Evolutionary conservation across 2,888 invertebrate genomes (phyloP), one percentile per base, ranked within the genome.

Genomic region (Chromoteleia sp.): DNA sequence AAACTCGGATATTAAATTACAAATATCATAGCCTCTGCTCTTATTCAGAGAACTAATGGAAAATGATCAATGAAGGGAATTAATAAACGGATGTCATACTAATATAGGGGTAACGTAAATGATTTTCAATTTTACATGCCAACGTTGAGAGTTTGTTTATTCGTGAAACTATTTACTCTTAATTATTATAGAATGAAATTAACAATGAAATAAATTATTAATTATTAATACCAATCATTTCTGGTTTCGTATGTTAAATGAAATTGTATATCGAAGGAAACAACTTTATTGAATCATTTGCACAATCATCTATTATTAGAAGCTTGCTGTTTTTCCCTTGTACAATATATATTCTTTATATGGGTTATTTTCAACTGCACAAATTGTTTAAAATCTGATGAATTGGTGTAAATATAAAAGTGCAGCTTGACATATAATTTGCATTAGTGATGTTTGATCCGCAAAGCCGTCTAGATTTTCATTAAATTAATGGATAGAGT

Each of bases 401-500:
- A n/a, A n/a, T 25, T 5, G 25, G 25, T 5, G 25, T 5, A 25
- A 25, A 25, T 4, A 25, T 5, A 25, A 25, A 25, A 25, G 25
- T 5, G 2, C 25, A 8, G 10, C 17, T 21, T 17, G 17, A 43
- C 50, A 4, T 3, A n/a, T n/a, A 1, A 48, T 48, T 48, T 21
- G 45, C 15, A 43, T 59, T 43, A 43, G n/a, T 15, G 8, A 48
- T 12, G 33, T 33, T 33, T 48, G 43, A 25, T 59, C 25, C 10
- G 12, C 25, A 41, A 43, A 43, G 14, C 25, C 25, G 25, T 4
- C 8, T 45, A 12, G 25, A 50, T 17, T 52, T 67, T 56, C 58
- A 70, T 70, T 48, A 70, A 70, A 58, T 70, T 70, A 70, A 70
- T 58, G 70, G 58, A 58, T 12, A 48, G n/a, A 10, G 45, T 48